phyloP scores from a whole-genome alignment of 2,113 vertebrate species.

The Grallaria varia region DNA sequence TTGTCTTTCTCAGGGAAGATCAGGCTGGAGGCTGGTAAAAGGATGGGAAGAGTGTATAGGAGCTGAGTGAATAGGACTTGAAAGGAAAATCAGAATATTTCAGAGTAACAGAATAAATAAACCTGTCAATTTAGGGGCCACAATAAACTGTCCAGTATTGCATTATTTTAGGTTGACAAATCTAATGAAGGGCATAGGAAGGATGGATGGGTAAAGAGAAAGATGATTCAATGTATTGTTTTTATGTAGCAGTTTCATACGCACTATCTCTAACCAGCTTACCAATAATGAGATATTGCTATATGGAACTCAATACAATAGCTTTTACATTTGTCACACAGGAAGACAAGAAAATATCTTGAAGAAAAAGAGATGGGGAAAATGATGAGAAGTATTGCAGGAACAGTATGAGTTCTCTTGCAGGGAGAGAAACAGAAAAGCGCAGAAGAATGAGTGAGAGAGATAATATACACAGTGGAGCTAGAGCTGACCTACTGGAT shows the following conservation, averaged over 20 bases:
- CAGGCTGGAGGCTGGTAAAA: neutral
- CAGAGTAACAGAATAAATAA: constrained; percentile 17
- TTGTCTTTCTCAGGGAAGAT: neutral
- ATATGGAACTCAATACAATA: neutral
- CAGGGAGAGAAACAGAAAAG: neutral
- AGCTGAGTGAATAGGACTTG: neutral
- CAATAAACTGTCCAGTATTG: neutral
- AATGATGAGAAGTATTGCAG: neutral
- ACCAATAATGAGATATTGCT: constrained; percentile 5
- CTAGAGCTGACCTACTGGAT: neutral
- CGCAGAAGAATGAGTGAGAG: neutral
- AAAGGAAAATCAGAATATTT: constrained; percentile 14
- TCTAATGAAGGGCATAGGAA: neutral
- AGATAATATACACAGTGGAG: neutral
- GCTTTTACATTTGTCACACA: constrained; percentile 4
- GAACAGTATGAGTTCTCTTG: neutral
- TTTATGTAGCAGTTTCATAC: constrained; percentile 13
- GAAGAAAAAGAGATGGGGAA: neutral
- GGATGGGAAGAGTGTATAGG: neutral
- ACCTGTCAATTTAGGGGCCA: neutral
- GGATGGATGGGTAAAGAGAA: neutral
- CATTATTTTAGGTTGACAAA: constrained; percentile 27
- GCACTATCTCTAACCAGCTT: neutral
- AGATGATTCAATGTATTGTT: neutral
- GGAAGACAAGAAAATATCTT: neutral